Evolutionary conservation across 2,888 invertebrate genomes (phyloP).

Genomic region (Scaptomyza polygonia): DNA sequence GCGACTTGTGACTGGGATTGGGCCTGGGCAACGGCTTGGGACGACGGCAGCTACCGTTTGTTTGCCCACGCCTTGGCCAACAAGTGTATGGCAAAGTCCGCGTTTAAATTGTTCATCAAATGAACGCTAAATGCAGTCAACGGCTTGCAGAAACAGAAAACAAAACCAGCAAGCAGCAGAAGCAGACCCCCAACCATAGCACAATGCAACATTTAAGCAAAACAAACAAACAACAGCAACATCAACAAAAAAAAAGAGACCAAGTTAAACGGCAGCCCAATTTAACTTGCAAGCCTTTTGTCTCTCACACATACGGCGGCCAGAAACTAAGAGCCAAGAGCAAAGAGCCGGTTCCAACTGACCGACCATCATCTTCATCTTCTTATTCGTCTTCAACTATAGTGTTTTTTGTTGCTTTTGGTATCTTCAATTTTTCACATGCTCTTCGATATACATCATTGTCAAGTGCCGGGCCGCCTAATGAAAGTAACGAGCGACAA

Average conservation of each 20-base stretch:
- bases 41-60: constrained; percentile 69
- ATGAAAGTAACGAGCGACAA: constrained; percentile 75
- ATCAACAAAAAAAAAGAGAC: constrained; percentile 25
- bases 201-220: constrained; percentile 80
- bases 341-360: constrained; percentile 23
- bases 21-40: constrained; percentile 11
- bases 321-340: too few relatives aligned
- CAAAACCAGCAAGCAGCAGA: constrained; percentile 3
- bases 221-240: constrained; percentile 51
- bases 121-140: constrained; percentile 70
- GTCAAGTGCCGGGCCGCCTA: constrained; percentile 72
- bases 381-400: constrained; percentile 5
- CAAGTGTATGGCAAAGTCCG: constrained; percentile 65
- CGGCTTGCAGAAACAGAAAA: constrained; percentile 27
- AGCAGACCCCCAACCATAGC: constrained; percentile 33
- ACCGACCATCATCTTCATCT: constrained; percentile 45
- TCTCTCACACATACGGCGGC: constrained; percentile 33
- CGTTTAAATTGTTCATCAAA: constrained; percentile 74
- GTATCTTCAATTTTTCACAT: constrained; percentile 77
- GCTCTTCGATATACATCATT: constrained; percentile 79
- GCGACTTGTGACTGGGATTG: constrained; percentile 26
- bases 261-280: constrained; percentile 62
- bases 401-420: constrained; percentile 27
- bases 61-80: constrained; percentile 70
- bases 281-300: constrained; percentile 71